These are phyloP conservation scores for Champsocephalus esox DNA, from an alignment of 2,797 vertebrate genomes.

Conservation along the genomic window DNA sequence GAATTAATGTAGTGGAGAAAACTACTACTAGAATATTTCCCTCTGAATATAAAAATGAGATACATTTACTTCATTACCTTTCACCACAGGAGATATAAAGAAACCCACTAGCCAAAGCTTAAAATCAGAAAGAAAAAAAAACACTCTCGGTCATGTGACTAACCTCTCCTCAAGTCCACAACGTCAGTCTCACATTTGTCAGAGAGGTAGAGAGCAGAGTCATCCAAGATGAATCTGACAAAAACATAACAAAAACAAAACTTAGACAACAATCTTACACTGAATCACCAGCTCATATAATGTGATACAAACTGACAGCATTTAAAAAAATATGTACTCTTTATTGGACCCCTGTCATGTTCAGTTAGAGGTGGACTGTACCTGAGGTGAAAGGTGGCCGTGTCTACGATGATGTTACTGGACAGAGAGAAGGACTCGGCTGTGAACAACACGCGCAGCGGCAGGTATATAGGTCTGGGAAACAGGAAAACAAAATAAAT, in stretches of 20 bases:
- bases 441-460: slow-evolving; percentile 89
- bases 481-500: slow-evolving; percentile 1
- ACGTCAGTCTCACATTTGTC: slow-evolving; percentile 91
- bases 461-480: slow-evolving; percentile 91
- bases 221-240: slow-evolving; percentile 92
- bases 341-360: background rate
- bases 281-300: background rate
- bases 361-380: slow-evolving; percentile 54
- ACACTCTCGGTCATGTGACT: background rate
- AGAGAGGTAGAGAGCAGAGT: slow-evolving; percentile 94
- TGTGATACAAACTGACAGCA: background rate
- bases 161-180: slow-evolving; percentile 91
- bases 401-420: slow-evolving; percentile 95
- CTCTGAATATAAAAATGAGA: no score
- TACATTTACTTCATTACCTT: no score
- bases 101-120: background rate
- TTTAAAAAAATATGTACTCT: background rate
- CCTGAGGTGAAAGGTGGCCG: slow-evolving; percentile 94
- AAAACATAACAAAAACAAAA: slow-evolving; percentile 22
- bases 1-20: no score
- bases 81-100: background rate
- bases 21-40: no score
- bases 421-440: slow-evolving; percentile 94
- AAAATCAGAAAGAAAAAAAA: background rate
- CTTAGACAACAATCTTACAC: background rate